A percentile compares a stretch with the other conserved stretches of the same genome.
These are phyloP conservation scores for Sterrhoptilus dennistouni DNA, from an alignment of 2,113 vertebrate genomes.

Conservation along the genomic window DNA sequence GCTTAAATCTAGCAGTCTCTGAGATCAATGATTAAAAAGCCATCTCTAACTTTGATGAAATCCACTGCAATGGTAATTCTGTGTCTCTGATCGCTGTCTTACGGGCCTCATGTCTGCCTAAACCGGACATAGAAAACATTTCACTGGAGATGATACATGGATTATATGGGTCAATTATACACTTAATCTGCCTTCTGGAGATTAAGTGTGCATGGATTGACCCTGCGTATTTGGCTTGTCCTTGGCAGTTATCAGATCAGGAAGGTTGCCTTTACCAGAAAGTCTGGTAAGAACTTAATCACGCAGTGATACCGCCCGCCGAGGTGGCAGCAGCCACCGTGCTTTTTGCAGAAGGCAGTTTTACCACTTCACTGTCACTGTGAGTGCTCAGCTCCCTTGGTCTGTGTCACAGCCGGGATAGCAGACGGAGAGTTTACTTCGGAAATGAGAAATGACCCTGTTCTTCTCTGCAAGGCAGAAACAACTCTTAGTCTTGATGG, in stretches of 20 bases:
- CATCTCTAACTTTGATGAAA: constrained; percentile 87
- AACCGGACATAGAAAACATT: constrained; percentile 75
- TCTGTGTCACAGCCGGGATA: constrained; percentile 49
- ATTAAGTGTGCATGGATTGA: constrained; percentile 94
- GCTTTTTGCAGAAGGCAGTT: constrained; percentile 63
- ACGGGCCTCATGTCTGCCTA: constrained; percentile 70
- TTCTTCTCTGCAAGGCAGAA: background rate
- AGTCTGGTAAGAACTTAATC: constrained; percentile 82
- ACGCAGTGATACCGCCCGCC: constrained; percentile 55
- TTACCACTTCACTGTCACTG: constrained; percentile 74
- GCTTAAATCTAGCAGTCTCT: constrained; percentile 84
- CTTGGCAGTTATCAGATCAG: constrained; percentile 93
- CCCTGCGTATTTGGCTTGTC: constrained; percentile 92
- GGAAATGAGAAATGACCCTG: background rate
- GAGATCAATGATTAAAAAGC: constrained; percentile 97
- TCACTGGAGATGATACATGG: constrained; percentile 87
- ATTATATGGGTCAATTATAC: constrained; percentile 99
- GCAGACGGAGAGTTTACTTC: constrained; percentile 32
- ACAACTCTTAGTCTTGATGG: background rate
- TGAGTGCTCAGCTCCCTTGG: constrained; percentile 2
- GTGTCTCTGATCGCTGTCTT: constrained; percentile 69
- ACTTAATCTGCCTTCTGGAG: constrained; percentile 95
- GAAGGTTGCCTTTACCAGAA: constrained; percentile 84
- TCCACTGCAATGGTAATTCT: constrained; percentile 81
- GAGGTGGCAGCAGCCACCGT: constrained; percentile 25